Conservation (phyloP, 2,113 vertebrate genomes). For the Nothocercus nigrocapillus region DNA sequence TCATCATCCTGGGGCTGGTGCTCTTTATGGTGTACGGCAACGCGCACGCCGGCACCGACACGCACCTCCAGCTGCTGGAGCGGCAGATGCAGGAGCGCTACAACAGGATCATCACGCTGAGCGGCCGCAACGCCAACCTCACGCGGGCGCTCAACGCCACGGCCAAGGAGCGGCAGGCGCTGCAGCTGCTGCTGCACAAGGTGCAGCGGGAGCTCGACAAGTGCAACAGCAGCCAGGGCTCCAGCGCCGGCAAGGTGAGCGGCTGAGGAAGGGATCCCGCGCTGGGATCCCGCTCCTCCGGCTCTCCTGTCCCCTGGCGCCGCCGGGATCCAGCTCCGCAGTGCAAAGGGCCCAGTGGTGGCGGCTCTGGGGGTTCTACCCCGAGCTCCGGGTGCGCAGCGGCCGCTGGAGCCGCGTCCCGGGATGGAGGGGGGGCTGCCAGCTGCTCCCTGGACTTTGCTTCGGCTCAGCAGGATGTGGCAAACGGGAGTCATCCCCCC, state of each 20-base stretch:
- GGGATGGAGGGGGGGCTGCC: too few species aligned
- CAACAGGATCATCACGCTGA: slow-evolving; percentile 58
- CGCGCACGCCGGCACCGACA: slow-evolving; percentile 81
- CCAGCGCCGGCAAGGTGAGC: background rate
- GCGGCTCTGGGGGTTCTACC: too few species aligned
- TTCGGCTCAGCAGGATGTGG: too few species aligned
- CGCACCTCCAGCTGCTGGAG: slow-evolving; percentile 80
- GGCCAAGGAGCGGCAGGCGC: slow-evolving; percentile 1
- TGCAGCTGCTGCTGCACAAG: background rate
- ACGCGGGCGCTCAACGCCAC: slow-evolving; percentile 72
- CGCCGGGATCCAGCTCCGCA: too few species aligned
- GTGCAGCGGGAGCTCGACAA: slow-evolving; percentile 55
- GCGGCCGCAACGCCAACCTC: slow-evolving; percentile 69
- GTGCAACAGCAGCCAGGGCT: slow-evolving; percentile 63
- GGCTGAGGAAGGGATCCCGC: too few species aligned
- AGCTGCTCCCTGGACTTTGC: too few species aligned
- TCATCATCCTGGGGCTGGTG: slow-evolving; percentile 93
- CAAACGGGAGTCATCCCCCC: too few species aligned
- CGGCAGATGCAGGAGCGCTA: slow-evolving; percentile 71
- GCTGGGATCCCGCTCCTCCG: too few species aligned
- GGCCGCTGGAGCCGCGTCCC: too few species aligned
- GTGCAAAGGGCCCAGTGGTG: too few species aligned
- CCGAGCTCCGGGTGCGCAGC: too few species aligned
- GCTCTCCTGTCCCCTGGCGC: too few species aligned
- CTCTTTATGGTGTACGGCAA: slow-evolving; percentile 95